A percentile compares a stretch with the other conserved stretches of the same genome.
Conservation (phyloP, 2,797 vertebrate genomes). For the Apogon hyalosoma region DNA sequence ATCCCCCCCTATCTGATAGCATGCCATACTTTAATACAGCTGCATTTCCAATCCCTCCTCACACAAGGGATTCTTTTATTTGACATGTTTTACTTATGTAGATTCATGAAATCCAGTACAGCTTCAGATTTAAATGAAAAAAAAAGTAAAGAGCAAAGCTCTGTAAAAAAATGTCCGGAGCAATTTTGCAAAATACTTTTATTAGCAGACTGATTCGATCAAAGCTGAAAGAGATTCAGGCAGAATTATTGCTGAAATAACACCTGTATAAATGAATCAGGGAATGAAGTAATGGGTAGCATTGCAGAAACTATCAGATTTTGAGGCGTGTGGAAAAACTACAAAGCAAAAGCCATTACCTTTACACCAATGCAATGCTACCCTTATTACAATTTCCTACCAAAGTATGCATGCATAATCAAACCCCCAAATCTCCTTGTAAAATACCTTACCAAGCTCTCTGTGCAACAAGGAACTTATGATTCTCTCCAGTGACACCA, state of each 20-base stretch:
- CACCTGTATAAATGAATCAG: constrained; percentile 35
- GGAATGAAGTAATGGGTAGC: constrained; percentile 68
- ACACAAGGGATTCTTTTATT: constrained; percentile 42
- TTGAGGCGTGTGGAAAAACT: constrained; percentile 42
- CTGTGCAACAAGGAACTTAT: constrained; percentile 84
- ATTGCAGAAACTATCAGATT: constrained; percentile 67
- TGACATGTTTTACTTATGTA: constrained; percentile 59
- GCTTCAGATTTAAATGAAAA: constrained; percentile 69
- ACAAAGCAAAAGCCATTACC: constrained; percentile 83
- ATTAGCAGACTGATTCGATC: neutral
- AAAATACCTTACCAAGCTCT: constrained; percentile 75
- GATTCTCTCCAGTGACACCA: constrained; percentile 74
- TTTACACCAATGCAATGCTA: constrained; percentile 74
- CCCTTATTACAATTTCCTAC: constrained; percentile 72
- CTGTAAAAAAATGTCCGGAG: neutral
- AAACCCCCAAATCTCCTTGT: constrained; percentile 47
- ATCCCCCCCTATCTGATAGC: constrained; percentile 46
- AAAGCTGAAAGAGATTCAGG: constrained; percentile 41
- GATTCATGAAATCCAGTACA: constrained; percentile 64
- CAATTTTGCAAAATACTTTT: too few relatives aligned
- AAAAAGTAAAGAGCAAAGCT: constrained; percentile 30
- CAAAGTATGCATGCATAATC: constrained; percentile 75
- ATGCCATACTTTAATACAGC: constrained; percentile 62
- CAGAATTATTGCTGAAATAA: constrained; percentile 24
- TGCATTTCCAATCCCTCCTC: constrained; percentile 34